Evolutionary conservation across 92 coral and sea anemone species (phyloP).

Genomic region (Galaxea fascicularis): DNA sequence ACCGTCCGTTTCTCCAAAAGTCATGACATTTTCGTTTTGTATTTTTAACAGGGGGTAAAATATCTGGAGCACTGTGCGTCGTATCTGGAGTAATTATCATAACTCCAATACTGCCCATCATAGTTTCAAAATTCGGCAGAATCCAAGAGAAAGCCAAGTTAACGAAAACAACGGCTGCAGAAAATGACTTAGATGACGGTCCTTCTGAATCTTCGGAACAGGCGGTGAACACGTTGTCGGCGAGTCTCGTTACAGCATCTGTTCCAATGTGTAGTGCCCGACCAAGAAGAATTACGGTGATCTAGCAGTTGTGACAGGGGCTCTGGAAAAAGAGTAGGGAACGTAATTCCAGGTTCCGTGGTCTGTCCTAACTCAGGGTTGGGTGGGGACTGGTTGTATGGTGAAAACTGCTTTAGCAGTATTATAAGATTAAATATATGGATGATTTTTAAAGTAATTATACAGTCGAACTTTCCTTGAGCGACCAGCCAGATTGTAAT

Average conservation of each 20-base stretch:
- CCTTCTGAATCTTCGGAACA: conserved; percentile 14
- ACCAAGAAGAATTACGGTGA: conserved; percentile 1
- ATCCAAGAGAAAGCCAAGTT: conserved; percentile 25
- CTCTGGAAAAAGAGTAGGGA: too few species aligned
- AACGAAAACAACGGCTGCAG: background rate
- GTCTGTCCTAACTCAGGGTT: too few species aligned
- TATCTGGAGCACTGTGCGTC: conserved; percentile 56
- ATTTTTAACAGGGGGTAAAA: conserved; percentile 50
- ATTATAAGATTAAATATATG: too few species aligned
- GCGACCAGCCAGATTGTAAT: too few species aligned
- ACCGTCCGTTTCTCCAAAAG: background rate
- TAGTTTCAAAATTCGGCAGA: conserved; percentile 47
- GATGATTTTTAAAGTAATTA: too few species aligned
- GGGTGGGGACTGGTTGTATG: too few species aligned
- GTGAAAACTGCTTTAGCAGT: too few species aligned
- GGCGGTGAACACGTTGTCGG: background rate
- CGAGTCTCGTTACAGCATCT: background rate
- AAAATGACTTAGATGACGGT: background rate
- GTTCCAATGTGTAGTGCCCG: background rate
- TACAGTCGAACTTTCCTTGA: too few species aligned
- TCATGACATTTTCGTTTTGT: background rate
- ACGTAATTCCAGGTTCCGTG: too few species aligned
- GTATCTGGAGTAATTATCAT: conserved; percentile 56
- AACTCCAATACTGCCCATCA: conserved; percentile 63
- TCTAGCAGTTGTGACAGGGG: too few species aligned